Base-by-base conservation (phyloP, 64 coral and sea anemone genomes). In the Pocillopora verrucosa region DNA sequence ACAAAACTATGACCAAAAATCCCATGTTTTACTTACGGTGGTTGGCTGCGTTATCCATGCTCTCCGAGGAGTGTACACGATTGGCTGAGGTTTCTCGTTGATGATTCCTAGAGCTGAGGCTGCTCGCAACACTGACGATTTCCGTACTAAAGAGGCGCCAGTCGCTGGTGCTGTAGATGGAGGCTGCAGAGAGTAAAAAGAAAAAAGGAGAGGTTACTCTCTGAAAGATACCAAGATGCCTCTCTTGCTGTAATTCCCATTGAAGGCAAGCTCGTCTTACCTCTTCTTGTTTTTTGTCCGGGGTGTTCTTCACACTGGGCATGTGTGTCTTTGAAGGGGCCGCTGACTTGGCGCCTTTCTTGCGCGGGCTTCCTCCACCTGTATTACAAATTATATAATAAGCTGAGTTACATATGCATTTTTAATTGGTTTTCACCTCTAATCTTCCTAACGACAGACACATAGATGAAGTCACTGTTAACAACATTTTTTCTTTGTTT, bases 21-120 rank as follows among this genome's bases (percentile, higher is more conserved):
- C 16, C 7, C 11, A 13, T 2, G 64, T 34, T 12, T 25, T 26
- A 56, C 88, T 88, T 91, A 99, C 97, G 75, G 97, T 99, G 30
- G 97, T 95, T 51, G 94, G 77, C 30, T 99, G 97, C 78, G 93
- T 89, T 80, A 99, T 60, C 97, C 97, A 99, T 51, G 97, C 97
- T 73, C 91, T 86, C 70, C 93, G 86, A 0, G 97, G 97, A 73
- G 86, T 90, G 68, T 93, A 99, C n/a, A 90, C 62, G 67, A 99
- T 86, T 10, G 97, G 92, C 11, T 92, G 74, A 1, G 90, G 97
- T 80, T 92, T 95, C 74, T 99, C 97, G 59, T 95, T 95, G 13
- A 93, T 90, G 76, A 99, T 99, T 20, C 97, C 97, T 4, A 99
- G 68, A 7, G 97, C 97, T 22, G 97, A 99, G 24, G 94, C 97